Evolutionary conservation across 2,113 vertebrate genomes (phyloP), one percentile per base, ranked within the genome.

Genomic region (Actenoides hombroni): DNA sequence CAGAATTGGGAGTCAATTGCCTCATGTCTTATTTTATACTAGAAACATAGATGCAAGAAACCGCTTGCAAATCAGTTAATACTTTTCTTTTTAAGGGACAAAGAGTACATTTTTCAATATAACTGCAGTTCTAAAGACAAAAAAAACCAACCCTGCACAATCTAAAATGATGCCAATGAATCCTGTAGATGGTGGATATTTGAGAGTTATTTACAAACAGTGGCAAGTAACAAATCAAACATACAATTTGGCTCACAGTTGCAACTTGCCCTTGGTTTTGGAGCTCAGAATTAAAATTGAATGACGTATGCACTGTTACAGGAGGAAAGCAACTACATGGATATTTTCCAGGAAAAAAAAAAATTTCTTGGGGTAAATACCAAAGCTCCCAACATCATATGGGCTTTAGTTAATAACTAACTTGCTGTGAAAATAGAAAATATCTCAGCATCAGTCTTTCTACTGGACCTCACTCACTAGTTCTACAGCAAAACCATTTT

Each of bases 341-440:
- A 14, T 74, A 4, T 80, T 77, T 19, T 4, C 17, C 16, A 23
- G 33, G 3, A 10, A 8, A 2, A 10, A 2, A 2, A 17, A 2
- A 20, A 23, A 25, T 2, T 3, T 59, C 65, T 75, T 74, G 39
- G 15, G 15, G 77, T 77, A 83, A 71, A 33, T 11, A 6, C 63
- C 40, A 48, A 35, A 57, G 29, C 73, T 92, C 24, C 13, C 18
- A 69, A 11, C 37, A 77, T 68, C 17, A 33, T 44, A 39, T 11
- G 29, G 20, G 4, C 21, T 86, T 3, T 61, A 24, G 25, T 39
- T 69, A 57, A 33, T 81, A 61, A 70, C 37, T 42, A 69, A 48
- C 20, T 35, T 61, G 9, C 25, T 26, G 16, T 61, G 54, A 69
- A 92, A 92, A 42, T 6, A 69, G 35, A 46, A 88, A 21, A 39